Evolutionary conservation across 2,888 invertebrate species (phyloP), one percentile per base, ranked within the genome.

Genomic region (Cryptophagus acutangulus): DNA sequence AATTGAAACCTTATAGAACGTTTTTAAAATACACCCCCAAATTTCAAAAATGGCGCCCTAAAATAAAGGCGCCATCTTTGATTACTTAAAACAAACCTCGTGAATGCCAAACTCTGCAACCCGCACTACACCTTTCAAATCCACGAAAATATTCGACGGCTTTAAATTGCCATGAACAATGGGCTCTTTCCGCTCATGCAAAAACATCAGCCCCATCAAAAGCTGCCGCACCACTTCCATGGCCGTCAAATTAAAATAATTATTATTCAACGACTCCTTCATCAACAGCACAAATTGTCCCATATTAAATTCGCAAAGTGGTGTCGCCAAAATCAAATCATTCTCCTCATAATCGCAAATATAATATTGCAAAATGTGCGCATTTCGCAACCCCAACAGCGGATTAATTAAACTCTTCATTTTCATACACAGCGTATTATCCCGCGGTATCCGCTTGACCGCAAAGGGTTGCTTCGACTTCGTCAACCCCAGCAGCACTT

Each of bases 91-190:
- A n/a, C n/a, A 41, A 50, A 69, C 70, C 54, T 65, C 61, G 41
- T 66, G 61, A 16, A 70, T 59, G 12, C 71, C 71, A 52, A 71
- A 71, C 50, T 71, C 71, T 2, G 69, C 67, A 20, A 71, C 49
- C 40, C 65, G 58, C 8, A 71, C 55, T 10, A 55, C 54, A 2
- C 70, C 70, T 38, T 58, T 52, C 8, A 63, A 54, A 48, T 71
- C 69, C 3, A 71, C 55, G 15, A 71, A 60, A 37, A 71, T 61
- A 53, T 71, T 71, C 2, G 66, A 63, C n/a, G 71, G 71, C 48
- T 71, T 71, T 34, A 71, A 54, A 52, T 70, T 71, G 1, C 71
- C 71, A 49, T 71, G 71, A 3, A 70, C 56, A 15, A 71, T 63
- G 1, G 67, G 62, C 13, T 59, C 58, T 2, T 49, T 50, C 9